Percentiles rank a stretch among this genome's conserved stretches.
phyloP scores from a whole-genome alignment of 1,140 invertebrate genomes.

The Diorhabda carinulata region DNA sequence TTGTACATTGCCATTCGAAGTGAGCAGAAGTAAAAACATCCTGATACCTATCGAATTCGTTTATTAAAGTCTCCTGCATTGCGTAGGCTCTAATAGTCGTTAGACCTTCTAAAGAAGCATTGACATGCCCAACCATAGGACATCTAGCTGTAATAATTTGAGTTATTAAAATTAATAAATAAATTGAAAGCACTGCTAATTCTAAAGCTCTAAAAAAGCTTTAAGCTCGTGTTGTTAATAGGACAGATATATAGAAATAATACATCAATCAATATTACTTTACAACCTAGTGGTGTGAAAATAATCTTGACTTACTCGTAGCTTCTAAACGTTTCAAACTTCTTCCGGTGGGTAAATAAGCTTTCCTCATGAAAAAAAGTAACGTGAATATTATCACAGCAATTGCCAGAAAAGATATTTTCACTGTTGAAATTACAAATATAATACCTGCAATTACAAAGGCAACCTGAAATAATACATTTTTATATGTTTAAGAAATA shows the following conservation, averaged over 20 bases:
- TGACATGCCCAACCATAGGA: constrained; percentile 66
- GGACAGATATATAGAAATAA: too few relatives aligned
- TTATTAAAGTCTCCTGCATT: constrained; percentile 69
- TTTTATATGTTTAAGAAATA: constrained; percentile 14
- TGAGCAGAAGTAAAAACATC: constrained; percentile 64
- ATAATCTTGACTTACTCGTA: constrained; percentile 43
- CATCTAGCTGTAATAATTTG: constrained; percentile 40
- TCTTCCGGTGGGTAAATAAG: neutral
- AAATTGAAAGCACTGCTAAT: too few relatives aligned
- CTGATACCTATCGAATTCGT: constrained; percentile 77
- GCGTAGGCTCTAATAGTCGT: constrained; percentile 82
- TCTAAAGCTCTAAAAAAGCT: too few relatives aligned
- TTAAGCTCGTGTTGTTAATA: too few relatives aligned
- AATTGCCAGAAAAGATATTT: constrained; percentile 45
- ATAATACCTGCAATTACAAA: neutral
- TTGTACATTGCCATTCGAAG: constrained; percentile 58
- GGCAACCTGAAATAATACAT: constrained; percentile 23
- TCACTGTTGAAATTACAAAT: constrained; percentile 7
- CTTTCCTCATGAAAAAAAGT: constrained; percentile 38
- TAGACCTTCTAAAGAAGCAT: constrained; percentile 65
- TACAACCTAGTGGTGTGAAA: constrained; percentile 55
- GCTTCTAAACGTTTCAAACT: constrained; percentile 51
- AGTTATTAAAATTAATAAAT: too few relatives aligned
- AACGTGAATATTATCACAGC: constrained; percentile 26
- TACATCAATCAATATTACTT: too few relatives aligned